Evolutionary conservation across 2,888 invertebrate species (phyloP).

Genomic region (Coelogynopora nodosa): DNA sequence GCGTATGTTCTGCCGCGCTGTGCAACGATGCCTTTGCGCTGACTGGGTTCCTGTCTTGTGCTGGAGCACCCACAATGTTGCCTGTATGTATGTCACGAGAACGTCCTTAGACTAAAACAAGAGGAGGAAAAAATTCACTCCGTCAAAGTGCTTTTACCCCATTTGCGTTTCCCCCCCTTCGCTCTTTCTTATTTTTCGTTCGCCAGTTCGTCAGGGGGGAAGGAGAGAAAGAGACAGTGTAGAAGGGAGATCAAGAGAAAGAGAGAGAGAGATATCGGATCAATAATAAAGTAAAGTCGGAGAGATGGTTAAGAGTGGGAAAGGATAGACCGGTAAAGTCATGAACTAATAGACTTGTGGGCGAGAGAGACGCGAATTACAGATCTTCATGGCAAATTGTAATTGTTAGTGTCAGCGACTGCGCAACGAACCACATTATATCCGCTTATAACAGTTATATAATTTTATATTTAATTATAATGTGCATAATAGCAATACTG

Average conservation of each 20-base stretch:
- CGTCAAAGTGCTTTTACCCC: slow-evolving; percentile 5
- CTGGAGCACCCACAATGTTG: background rate
- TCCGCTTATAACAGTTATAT: too few species aligned
- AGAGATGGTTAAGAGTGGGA: background rate
- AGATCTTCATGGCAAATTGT: slow-evolving; percentile 18
- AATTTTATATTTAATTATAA: too few species aligned
- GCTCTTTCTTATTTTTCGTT: slow-evolving; percentile 7
- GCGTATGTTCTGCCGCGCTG: background rate
- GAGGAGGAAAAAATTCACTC: background rate
- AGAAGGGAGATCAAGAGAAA: background rate
- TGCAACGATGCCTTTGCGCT: background rate
- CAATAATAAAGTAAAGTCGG: background rate
- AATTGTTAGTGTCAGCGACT: background rate
- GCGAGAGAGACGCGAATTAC: background rate
- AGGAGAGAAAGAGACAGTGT: background rate
- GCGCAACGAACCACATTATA: background rate
- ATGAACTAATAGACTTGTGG: background rate
- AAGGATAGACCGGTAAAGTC: background rate
- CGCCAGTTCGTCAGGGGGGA: background rate
- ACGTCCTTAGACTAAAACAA: background rate
- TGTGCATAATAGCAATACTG: too few species aligned
- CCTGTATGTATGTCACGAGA: background rate
- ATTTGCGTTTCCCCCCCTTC: background rate
- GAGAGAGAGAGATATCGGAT: background rate
- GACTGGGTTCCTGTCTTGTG: background rate